Conservation (phyloP, 2,113 vertebrate genomes). For the Calidris pugnax region DNA sequence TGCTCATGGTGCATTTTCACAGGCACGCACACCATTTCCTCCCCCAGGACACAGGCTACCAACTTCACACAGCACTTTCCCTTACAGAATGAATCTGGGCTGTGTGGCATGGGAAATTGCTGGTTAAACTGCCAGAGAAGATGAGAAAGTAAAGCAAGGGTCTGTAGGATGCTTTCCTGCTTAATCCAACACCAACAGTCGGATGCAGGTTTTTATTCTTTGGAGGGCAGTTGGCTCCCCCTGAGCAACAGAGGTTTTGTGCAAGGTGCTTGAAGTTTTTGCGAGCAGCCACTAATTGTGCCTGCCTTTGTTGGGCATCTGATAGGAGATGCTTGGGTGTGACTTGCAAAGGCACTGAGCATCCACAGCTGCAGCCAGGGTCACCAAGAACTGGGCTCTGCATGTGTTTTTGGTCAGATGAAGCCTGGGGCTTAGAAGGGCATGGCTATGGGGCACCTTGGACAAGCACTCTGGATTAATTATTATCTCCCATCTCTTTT, state of each 20-base stretch:
- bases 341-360: not conserved
- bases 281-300: not conserved
- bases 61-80: not conserved
- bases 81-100: not conserved
- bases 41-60: not conserved
- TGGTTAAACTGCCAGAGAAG: not conserved
- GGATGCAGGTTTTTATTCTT: not conserved
- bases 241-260: not conserved
- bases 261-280: not conserved
- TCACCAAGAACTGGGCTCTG: not conserved
- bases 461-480: not conserved
- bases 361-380: not conserved
- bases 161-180: not conserved
- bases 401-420: rapidly evolving
- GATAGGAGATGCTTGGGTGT: not conserved
- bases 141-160: not conserved
- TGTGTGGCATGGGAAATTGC: not conserved
- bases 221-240: not conserved
- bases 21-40: rapidly evolving
- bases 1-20: not conserved
- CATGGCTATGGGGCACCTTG: not conserved
- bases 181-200: not conserved
- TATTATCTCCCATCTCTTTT: not conserved
- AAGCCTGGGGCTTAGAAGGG: not conserved
- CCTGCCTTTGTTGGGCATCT: not conserved